Percentiles rank a stretch among this genome's conserved stretches.
Conservation (phyloP, 2,888 invertebrate species). For the Hemicrepidius hirtus region DNA sequence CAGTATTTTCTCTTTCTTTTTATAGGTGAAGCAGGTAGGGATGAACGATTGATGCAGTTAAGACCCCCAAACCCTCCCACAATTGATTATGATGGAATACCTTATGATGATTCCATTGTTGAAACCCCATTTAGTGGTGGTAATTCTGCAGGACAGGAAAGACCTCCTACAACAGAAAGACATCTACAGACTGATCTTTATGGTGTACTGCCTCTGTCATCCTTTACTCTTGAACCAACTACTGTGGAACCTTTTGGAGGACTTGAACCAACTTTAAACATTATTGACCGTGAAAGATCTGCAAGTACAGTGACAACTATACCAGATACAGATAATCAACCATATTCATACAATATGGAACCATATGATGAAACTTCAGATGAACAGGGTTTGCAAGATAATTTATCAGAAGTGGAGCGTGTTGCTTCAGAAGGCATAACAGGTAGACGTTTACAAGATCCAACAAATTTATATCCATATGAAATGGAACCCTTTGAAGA, state of each 20-base stretch:
- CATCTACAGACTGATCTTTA: not conserved
- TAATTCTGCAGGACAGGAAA: constrained; percentile 12
- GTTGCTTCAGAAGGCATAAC: constrained; percentile 38
- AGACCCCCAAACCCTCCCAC: not conserved
- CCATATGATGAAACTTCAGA: constrained; percentile 40
- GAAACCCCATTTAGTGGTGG: constrained; percentile 15
- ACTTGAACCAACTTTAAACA: constrained; percentile 6
- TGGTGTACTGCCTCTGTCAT: constrained; percentile 14
- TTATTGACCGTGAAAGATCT: constrained; percentile 15
- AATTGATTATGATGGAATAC: not conserved
- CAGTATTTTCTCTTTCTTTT: not conserved
- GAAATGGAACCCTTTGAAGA: constrained; percentile 47
- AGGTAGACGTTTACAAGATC: constrained; percentile 35
- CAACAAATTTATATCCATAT: constrained; percentile 31
- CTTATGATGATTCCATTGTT: constrained; percentile 8
- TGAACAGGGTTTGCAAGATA: constrained; percentile 35
- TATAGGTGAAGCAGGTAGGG: not conserved
- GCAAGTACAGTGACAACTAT: constrained; percentile 1
- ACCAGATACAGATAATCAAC: constrained; percentile 11
- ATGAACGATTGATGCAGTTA: not conserved
- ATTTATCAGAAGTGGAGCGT: constrained; percentile 42
- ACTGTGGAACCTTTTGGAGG: constrained; percentile 27
- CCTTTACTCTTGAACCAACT: not conserved
- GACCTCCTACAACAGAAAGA: constrained; percentile 2
- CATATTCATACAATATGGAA: constrained; percentile 24